These are phyloP conservation scores for Cephus runcator DNA, from an alignment of 2,888 invertebrate genomes.

Conservation along the genomic window DNA sequence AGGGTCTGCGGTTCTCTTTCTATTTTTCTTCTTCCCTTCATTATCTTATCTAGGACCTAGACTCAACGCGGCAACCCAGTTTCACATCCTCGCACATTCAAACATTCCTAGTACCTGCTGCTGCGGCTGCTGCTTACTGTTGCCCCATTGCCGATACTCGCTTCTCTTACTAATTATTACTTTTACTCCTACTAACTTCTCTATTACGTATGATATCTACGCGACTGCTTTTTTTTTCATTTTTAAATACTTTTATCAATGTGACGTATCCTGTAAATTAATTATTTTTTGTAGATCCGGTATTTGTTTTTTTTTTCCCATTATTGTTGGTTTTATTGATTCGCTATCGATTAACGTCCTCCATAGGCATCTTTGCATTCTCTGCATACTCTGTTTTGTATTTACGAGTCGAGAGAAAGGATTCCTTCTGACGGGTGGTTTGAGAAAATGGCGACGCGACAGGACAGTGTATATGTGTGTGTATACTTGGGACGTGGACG, in stretches of 20 bases:
- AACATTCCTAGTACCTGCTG: slow-evolving; percentile 40
- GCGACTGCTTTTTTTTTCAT: not conserved
- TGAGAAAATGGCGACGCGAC: not conserved
- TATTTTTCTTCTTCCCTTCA: slow-evolving; percentile 12
- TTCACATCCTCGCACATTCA: slow-evolving; percentile 59
- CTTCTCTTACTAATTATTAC: slow-evolving; percentile 32
- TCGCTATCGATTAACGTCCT: not conserved
- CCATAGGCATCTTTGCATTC: not conserved
- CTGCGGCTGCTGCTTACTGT: slow-evolving; percentile 30
- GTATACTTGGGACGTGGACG: not conserved
- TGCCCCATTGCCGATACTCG: slow-evolving; percentile 35
- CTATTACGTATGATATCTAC: slow-evolving; percentile 25
- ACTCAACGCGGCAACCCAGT: slow-evolving; percentile 56
- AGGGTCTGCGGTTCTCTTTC: slow-evolving; percentile 42
- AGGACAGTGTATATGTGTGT: not conserved
- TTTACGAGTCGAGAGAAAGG: not conserved
- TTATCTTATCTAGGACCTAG: slow-evolving; percentile 43
- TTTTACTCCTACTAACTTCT: slow-evolving; percentile 32
- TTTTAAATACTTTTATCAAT: not conserved
- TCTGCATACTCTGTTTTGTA: not conserved
- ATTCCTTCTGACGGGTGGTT: not conserved
- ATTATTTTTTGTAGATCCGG: not conserved
- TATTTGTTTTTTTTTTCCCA: not conserved
- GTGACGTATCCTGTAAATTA: not conserved
- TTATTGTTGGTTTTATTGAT: not conserved